These are phyloP conservation scores for Rhabdomys pumilio DNA, from an alignment of 2,797 vertebrate genomes.

Conservation along the genomic window DNA sequence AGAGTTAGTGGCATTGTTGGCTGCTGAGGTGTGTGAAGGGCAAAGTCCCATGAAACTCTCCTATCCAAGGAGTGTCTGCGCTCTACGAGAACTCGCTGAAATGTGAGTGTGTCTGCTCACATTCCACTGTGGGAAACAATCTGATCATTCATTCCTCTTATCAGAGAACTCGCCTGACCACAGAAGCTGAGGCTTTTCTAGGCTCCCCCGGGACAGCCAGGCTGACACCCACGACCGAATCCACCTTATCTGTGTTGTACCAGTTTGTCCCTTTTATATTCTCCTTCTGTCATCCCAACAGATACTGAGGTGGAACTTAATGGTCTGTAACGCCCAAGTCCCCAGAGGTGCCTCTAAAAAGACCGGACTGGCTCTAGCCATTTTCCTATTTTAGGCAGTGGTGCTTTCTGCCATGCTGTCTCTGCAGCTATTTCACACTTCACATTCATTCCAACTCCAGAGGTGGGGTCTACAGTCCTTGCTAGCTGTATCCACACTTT, in stretches of 20 bases:
- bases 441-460: not conserved
- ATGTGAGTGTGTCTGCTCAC: slow-evolving; percentile 40
- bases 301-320: slow-evolving; percentile 66
- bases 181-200: slow-evolving; percentile 69
- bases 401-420: not conserved
- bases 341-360: slow-evolving; percentile 64
- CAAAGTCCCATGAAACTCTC: not conserved
- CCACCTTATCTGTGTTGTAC: slow-evolving; percentile 80
- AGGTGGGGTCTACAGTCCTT: not conserved
- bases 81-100: slow-evolving; percentile 38
- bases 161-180: slow-evolving; percentile 63
- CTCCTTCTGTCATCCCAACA: slow-evolving; percentile 71
- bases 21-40: slow-evolving; percentile 21
- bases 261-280: slow-evolving; percentile 70
- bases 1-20: slow-evolving; percentile 8
- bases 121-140: slow-evolving; percentile 50
- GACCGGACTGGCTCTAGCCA: not conserved
- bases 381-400: not conserved
- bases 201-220: slow-evolving; percentile 74
- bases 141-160: slow-evolving; percentile 79
- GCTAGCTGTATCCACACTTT: not conserved
- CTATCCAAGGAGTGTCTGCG: slow-evolving; percentile 5
- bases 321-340: slow-evolving; percentile 66
- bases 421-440: slow-evolving; percentile 20
- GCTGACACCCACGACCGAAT: slow-evolving; percentile 67